These are phyloP conservation scores for Spizaetus ornatus DNA, from an alignment of 2,113 vertebrate species.

Conservation along the genomic window DNA sequence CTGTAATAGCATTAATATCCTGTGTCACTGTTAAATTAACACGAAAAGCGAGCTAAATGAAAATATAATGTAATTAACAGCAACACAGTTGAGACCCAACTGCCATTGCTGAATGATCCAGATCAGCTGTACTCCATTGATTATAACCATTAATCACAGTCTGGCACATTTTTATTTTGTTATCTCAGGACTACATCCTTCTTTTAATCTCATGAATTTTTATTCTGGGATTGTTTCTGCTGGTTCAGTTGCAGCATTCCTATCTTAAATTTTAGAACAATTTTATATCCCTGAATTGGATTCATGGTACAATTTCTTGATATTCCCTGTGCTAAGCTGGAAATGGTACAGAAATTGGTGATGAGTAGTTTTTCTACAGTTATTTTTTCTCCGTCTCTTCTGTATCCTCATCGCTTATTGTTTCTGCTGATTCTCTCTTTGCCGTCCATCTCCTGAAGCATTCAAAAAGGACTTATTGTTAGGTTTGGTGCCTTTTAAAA, in stretches of 20 bases:
- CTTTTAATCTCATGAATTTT: not conserved
- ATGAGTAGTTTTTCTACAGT: not conserved
- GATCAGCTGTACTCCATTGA: not conserved
- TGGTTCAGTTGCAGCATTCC: not conserved
- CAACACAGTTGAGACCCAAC: not conserved
- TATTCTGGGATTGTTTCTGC: not conserved
- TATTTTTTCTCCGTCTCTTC: not conserved
- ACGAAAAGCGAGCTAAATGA: not conserved
- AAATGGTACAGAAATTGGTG: not conserved
- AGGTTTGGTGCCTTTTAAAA: not conserved
- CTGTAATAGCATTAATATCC: not conserved
- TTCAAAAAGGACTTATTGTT: not conserved
- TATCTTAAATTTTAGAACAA: not conserved
- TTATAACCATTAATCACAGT: not conserved
- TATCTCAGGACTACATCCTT: not conserved
- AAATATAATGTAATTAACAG: not conserved
- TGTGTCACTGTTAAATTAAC: slow-evolving; percentile 9
- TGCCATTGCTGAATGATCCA: not conserved
- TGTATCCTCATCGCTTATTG: not conserved
- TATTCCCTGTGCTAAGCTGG: not conserved
- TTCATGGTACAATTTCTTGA: not conserved
- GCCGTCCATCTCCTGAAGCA: not conserved
- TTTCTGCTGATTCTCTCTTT: not conserved
- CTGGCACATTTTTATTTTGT: not conserved
- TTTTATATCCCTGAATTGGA: not conserved